Evolutionary conservation across 2,797 vertebrate genomes (phyloP).

Genomic region (Octomys mimax): DNA sequence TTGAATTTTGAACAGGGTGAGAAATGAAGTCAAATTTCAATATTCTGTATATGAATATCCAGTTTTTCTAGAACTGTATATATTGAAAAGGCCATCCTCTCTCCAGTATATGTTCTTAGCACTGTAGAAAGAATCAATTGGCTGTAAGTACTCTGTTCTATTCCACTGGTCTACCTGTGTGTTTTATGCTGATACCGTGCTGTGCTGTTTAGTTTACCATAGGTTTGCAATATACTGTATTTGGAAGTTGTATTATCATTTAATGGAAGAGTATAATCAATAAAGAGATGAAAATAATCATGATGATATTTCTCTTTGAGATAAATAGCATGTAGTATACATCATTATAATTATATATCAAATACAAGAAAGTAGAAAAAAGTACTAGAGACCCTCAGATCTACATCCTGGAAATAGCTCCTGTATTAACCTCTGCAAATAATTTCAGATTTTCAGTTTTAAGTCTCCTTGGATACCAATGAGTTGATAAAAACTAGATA

Average conservation of each 20-base stretch:
- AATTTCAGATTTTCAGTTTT: background rate
- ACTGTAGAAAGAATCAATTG: background rate
- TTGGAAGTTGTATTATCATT: background rate
- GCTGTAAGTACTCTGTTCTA: background rate
- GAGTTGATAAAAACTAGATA: constrained; percentile 28
- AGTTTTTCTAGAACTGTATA: background rate
- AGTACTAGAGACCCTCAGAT: background rate
- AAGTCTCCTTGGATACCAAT: background rate
- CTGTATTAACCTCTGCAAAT: background rate
- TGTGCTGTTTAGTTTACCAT: background rate
- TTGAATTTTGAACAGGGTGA: background rate
- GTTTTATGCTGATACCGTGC: background rate
- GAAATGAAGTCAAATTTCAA: background rate
- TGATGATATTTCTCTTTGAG: background rate
- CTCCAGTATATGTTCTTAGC: background rate
- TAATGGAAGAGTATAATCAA: background rate
- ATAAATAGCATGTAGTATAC: background rate
- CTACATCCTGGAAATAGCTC: background rate
- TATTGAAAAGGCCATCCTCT: background rate
- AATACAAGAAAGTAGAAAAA: background rate
- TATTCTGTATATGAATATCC: background rate
- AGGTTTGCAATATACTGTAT: background rate
- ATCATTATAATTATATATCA: background rate
- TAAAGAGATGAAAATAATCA: background rate
- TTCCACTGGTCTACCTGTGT: background rate